Evolutionary conservation across 2,797 vertebrate species (phyloP).

Genomic region (Myotis pilosus): DNA sequence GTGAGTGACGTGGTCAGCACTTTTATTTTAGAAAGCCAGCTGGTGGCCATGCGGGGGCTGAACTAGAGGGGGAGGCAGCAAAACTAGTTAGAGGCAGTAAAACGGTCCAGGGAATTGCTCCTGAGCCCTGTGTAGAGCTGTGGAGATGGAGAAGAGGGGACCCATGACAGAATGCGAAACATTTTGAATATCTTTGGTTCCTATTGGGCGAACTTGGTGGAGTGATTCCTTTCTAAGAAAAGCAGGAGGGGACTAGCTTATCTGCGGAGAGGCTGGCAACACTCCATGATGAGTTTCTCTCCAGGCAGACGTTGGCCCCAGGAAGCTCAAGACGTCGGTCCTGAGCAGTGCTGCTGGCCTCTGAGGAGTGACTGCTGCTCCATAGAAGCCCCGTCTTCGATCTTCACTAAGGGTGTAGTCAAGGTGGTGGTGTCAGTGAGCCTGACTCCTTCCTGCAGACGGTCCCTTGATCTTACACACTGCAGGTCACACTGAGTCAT

Average conservation of each 20-base stretch:
- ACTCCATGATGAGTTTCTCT: neutral
- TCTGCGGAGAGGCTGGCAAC: neutral
- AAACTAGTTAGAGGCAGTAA: constrained; percentile 65
- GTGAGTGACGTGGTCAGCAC: constrained; percentile 75
- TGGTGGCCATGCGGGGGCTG: constrained; percentile 73
- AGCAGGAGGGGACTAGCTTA: neutral
- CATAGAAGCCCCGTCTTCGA: accelerated
- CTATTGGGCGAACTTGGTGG: neutral
- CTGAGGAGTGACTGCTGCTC: neutral
- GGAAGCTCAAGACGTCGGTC: no score
- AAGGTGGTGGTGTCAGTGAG: neutral
- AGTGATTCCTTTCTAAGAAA: neutral
- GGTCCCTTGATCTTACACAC: neutral
- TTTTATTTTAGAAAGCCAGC: constrained; percentile 79
- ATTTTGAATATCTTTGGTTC: constrained; percentile 19
- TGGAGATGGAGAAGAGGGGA: neutral
- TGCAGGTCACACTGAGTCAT: neutral
- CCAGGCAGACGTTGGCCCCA: neutral
- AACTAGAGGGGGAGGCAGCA: constrained; percentile 63
- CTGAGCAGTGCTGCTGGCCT: neutral
- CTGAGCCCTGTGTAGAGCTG: constrained; percentile 19
- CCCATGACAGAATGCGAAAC: neutral
- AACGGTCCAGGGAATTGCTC: constrained; percentile 63
- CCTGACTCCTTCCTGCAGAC: neutral
- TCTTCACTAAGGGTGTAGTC: neutral